Evolutionary conservation across 2,797 vertebrate genomes (phyloP).

Genomic region (Myotis findleyi): DNA sequence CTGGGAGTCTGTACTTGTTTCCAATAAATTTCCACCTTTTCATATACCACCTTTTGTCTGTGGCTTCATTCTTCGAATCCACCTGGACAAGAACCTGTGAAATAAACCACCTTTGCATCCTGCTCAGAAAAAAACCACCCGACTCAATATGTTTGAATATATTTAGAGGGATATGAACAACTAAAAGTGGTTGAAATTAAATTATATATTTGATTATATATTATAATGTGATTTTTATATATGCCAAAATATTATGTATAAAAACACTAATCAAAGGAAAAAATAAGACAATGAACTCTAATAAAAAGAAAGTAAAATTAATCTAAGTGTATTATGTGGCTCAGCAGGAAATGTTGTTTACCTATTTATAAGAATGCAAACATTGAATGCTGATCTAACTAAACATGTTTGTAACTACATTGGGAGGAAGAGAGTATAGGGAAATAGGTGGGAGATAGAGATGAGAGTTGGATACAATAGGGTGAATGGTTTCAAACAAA

Average conservation of each 20-base stretch:
- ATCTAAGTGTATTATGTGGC: background rate
- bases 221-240: background rate
- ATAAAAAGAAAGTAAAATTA: background rate
- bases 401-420: background rate
- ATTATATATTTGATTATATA: background rate
- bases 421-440: background rate
- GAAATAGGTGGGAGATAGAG: background rate
- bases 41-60: no score
- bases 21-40: no score
- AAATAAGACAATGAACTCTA: background rate
- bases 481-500: background rate
- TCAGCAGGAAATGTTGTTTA: background rate
- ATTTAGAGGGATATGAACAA: background rate
- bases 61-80: no score
- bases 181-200: background rate
- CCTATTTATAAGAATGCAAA: background rate
- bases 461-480: background rate
- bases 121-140: no score
- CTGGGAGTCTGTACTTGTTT: no score
- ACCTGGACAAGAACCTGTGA: no score
- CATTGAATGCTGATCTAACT: background rate
- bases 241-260: background rate
- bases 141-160: background rate
- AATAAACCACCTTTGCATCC: no score
- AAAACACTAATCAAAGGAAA: background rate